Conservation (phyloP, 2,888 invertebrate genomes). For the Drosophila borealis region DNA sequence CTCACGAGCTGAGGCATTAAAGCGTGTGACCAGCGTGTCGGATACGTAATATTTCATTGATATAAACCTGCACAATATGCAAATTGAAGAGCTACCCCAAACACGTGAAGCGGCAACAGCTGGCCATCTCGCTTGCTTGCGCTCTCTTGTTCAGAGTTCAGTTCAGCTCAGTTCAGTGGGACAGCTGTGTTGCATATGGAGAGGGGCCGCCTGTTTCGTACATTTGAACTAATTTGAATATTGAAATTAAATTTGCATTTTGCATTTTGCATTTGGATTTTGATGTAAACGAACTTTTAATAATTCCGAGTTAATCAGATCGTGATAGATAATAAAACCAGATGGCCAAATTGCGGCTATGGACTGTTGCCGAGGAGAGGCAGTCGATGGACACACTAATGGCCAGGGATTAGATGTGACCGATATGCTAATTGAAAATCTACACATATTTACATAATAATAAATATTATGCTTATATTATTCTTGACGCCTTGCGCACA, state of each 20-base stretch:
- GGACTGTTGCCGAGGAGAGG: background rate
- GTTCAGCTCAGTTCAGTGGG: constrained; percentile 4
- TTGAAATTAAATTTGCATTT: constrained; percentile 24
- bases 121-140: constrained; percentile 1
- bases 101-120: constrained; percentile 43
- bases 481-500: constrained; percentile 51
- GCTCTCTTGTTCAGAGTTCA: background rate
- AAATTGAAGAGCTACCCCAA: constrained; percentile 33
- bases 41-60: constrained; percentile 55
- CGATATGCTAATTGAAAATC: constrained; percentile 35
- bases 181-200: constrained; percentile 19
- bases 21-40: constrained; percentile 50
- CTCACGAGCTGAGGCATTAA: constrained; percentile 20
- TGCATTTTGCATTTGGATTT: constrained; percentile 24
- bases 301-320: constrained; percentile 23
- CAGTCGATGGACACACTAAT: background rate
- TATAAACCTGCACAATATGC: constrained; percentile 37
- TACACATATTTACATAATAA: constrained; percentile 34
- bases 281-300: constrained; percentile 51
- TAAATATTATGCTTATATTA: constrained; percentile 38
- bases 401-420: constrained; percentile 16
- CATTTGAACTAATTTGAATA: constrained; percentile 13
- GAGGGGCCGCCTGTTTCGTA: constrained; percentile 3
- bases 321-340: constrained; percentile 23
- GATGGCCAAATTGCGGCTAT: background rate